Evolutionary conservation across 2,113 vertebrate genomes (phyloP), one percentile per base, ranked within the genome.

Genomic region (Eulemur rufifrons): DNA sequence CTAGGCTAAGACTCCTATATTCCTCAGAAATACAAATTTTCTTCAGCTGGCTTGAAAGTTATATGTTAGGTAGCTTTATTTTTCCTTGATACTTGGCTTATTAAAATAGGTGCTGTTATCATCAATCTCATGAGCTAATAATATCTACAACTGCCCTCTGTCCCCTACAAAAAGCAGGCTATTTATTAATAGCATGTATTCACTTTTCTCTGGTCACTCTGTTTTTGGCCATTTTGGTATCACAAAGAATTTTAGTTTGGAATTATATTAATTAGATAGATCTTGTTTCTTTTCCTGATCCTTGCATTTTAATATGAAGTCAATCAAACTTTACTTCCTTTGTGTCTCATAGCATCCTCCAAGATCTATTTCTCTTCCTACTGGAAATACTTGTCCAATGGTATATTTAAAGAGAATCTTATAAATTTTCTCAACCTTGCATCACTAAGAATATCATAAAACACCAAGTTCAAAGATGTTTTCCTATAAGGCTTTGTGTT

Each of bases 391-490:
- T 66, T 92, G 47, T 61, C 54, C 18, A 37, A 73, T 8, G 27
- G 21, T 32, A 13, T 64, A 54, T 80, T 86, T 89, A 68, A 78
- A 66, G 64, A 88, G 32, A 89, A 50, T 89, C 42, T 76, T 64
- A 85, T 32, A 34, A 23, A n/a, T 73, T 86, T 92, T 89, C 34
- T 81, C 4, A 85, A 15, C 39, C 9, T 89, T 74, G 14, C 17
- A n/a, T 37, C 52, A 89, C 27, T 78, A 37, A 80, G 34, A 89
- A 80, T 96, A 89, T 83, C n/a, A 69, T 80, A 85, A 95, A 85
- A 80, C 5, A 63, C 61, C n/a, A 85, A 92, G 7, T 63, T 92
- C 50, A 94, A 76, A 87, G 18, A 84, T n/a, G 3, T 86, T 89
- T 69, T 96, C 17, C 71, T 96, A 78, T 61, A 92, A 85, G 10